A percentile compares a stretch with the other conserved stretches of the same genome.
phyloP scores from a whole-genome alignment of 2,888 invertebrate species.

The Elegia similella region DNA sequence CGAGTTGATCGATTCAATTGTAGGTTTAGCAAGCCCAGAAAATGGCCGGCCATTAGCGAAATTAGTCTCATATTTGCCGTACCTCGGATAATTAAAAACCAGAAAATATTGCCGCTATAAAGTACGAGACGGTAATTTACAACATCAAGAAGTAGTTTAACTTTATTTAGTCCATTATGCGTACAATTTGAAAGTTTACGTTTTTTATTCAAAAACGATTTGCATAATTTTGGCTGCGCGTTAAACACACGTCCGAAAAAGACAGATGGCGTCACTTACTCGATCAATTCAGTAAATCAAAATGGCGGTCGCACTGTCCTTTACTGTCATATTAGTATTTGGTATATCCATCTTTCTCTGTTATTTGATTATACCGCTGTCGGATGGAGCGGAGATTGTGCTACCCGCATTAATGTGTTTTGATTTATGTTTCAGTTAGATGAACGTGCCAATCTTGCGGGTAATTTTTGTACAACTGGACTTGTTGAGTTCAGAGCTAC shows the following conservation, averaged over 20 bases:
- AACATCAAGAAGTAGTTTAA: background rate
- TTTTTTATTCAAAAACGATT: conserved; percentile 20
- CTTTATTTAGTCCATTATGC: conserved; percentile 16
- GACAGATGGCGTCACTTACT: conserved; percentile 55
- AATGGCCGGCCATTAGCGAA: conserved; percentile 20
- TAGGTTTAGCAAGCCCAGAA: conserved; percentile 9
- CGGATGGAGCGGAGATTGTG: conserved; percentile 41
- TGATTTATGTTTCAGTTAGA: conserved; percentile 54
- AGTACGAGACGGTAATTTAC: conserved; percentile 2
- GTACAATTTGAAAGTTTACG: conserved; percentile 23
- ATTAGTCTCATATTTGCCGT: conserved; percentile 21
- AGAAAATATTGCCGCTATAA: conserved; percentile 9
- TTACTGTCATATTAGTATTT: conserved; percentile 21
- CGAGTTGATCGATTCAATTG: conserved; percentile 25
- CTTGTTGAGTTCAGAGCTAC: background rate
- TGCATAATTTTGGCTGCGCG: conserved; percentile 22
- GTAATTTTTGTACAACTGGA: conserved; percentile 31
- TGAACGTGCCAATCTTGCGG: conserved; percentile 36
- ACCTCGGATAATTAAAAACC: conserved; percentile 4
- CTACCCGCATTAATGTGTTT: conserved; percentile 54
- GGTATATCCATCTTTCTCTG: conserved; percentile 32
- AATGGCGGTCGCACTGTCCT: conserved; percentile 41
- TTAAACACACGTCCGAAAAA: conserved; percentile 40
- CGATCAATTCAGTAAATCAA: conserved; percentile 54
- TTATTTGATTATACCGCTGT: conserved; percentile 44